Evolutionary conservation across 2,113 vertebrate genomes (phyloP), one percentile per base, ranked within the genome.

Genomic region (Saccopteryx leptura): DNA sequence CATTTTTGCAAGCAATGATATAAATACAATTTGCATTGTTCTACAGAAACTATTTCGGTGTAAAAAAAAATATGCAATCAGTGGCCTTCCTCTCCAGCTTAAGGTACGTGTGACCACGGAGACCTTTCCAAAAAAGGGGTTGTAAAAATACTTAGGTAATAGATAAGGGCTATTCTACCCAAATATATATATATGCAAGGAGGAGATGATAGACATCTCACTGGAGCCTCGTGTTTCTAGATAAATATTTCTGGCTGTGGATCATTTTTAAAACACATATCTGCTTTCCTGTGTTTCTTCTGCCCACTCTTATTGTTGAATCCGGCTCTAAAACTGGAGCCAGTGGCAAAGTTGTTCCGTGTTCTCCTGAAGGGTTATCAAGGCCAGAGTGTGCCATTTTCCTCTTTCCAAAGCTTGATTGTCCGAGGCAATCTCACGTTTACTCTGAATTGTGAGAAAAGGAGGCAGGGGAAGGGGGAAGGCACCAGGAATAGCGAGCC

Each of bases 371-470:
- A 98, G 98, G 99, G 99, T 99, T 99, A 99, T 99, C 99, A 98
- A 98, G 97, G 98, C 96, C 97, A 98, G 97, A 98, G 98, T 98
- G 98, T 96, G 97, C 98, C 98, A 98, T 99, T 99, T 99, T 98
- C 99, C 98, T 98, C 91, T 99, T 99, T 98, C 98, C 98, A 66
- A 96, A 97, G 98, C 98, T 99, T 99, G 99, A 99, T 99, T 99
- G 99, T 99, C 94, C 90, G 98, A 94, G 98, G 98, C 98, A 99
- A 99, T 99, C 99, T 99, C 98, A 98, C 86, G 94, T 93, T 93
- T 97, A 92, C 93, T 98, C 98, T 99, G 98, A 99, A 99, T 99
- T 98, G 99, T 99, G 99, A 99, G 99, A 99, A 99, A 97, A 88
- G 48, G 91, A 52, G 24, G 48, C 90, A 52, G 24, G 31, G 75